Evolutionary conservation across 64 coral and sea anemone species (phyloP).

Genomic region (Dendronephthya gigantea): DNA sequence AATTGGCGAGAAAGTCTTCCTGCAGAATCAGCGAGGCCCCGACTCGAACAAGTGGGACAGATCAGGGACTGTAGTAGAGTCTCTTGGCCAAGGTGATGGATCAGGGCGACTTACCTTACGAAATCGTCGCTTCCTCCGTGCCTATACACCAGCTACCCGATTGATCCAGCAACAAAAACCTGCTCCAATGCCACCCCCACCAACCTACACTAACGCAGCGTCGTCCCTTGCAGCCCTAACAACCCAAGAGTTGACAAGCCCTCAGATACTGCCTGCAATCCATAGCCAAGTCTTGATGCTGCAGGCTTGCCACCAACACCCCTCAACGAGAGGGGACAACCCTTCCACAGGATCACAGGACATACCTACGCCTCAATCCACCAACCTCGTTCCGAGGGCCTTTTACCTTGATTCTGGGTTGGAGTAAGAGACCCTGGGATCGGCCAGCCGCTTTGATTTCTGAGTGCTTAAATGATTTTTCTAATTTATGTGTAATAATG

Average conservation of each 20-base stretch:
- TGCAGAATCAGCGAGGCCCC: slow-evolving; percentile 37
- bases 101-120: not conserved
- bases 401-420: too few relatives aligned
- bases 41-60: slow-evolving; percentile 48
- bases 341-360: not conserved
- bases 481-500: too few relatives aligned
- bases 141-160: slow-evolving; percentile 20
- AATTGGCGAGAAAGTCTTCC: slow-evolving; percentile 35
- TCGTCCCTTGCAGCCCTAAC: not conserved
- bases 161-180: not conserved
- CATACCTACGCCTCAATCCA: slow-evolving; percentile 4
- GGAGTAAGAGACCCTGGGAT: not conserved
- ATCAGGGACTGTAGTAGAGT: slow-evolving; percentile 35
- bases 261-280: too few relatives aligned
- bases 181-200: not conserved
- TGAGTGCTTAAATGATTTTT: too few relatives aligned
- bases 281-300: too few relatives aligned
- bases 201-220: too few relatives aligned
- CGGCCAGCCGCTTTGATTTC: too few relatives aligned
- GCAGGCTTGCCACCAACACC: slow-evolving; percentile 31
- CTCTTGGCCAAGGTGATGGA: slow-evolving; percentile 14
- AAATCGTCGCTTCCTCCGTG: slow-evolving; percentile 19
- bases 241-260: not conserved
- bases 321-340: not conserved
- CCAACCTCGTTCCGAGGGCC: slow-evolving; percentile 1